Evolutionary conservation across 2,888 invertebrate genomes (phyloP).

Genomic region (Dryobota labecula): DNA sequence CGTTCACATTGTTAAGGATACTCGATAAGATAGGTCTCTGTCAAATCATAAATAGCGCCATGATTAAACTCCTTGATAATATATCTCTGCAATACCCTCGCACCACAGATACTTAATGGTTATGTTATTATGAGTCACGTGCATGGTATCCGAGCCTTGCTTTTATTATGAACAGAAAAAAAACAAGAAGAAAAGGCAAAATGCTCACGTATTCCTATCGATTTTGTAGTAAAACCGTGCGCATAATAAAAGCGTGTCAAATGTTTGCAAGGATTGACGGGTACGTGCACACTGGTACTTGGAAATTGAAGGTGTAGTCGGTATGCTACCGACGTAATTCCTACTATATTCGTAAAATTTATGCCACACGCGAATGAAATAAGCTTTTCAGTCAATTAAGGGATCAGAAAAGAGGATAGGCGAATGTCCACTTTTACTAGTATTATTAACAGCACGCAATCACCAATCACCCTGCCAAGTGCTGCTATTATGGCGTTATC

Average conservation of each 20-base stretch:
- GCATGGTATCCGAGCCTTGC: conserved; percentile 11
- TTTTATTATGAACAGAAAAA: conserved; percentile 15
- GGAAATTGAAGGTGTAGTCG: conserved; percentile 1
- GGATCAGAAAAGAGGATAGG: conserved; percentile 22
- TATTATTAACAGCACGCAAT: conserved; percentile 40
- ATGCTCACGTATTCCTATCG: conserved; percentile 42
- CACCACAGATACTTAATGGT: conserved; percentile 16
- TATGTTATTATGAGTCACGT: conserved; percentile 39
- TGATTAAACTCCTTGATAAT: conserved; percentile 34
- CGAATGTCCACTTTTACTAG: neutral
- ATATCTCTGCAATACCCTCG: conserved; percentile 17
- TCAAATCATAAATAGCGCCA: conserved; percentile 10
- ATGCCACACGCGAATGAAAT: conserved; percentile 8
- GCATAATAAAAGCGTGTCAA: conserved; percentile 49
- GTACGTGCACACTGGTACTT: conserved; percentile 7
- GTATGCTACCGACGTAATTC: conserved; percentile 8
- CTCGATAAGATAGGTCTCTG: conserved; percentile 33
- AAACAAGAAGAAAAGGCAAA: conserved; percentile 6
- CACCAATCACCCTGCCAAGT: conserved; percentile 31
- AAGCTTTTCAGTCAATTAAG: conserved; percentile 26
- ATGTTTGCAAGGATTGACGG: conserved; percentile 29
- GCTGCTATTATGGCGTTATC: conserved; percentile 51
- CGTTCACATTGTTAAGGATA: conserved; percentile 1
- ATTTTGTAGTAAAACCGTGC: conserved; percentile 25
- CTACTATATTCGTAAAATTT: conserved; percentile 11